Percentiles rank a stretch among this genome's conserved stretches.
These are phyloP conservation scores for Drosophila phalerata DNA, from an alignment of 2,888 invertebrate genomes.

Conservation along the genomic window DNA sequence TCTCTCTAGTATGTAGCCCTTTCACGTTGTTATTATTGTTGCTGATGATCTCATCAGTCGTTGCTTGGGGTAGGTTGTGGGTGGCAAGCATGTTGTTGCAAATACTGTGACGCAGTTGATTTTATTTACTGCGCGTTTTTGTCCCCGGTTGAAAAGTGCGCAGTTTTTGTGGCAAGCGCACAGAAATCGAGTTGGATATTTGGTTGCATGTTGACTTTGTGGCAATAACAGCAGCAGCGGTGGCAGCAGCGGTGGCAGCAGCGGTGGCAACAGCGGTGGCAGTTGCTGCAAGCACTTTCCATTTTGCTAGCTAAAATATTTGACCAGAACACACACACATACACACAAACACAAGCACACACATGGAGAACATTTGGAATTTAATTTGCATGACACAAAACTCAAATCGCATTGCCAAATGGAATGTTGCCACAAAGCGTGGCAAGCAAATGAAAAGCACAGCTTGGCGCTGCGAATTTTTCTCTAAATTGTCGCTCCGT, in stretches of 20 bases:
- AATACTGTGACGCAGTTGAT: conserved; percentile 58
- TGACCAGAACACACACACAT: conserved; percentile 46
- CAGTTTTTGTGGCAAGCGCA: conserved; percentile 29
- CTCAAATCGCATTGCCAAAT: conserved; percentile 53
- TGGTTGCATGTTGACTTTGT: conserved; percentile 44
- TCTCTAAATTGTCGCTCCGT: conserved; percentile 61
- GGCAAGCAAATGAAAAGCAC: conserved; percentile 15
- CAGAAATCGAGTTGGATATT: conserved; percentile 29
- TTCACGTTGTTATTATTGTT: neutral
- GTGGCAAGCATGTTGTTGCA: conserved; percentile 24
- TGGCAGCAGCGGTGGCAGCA: conserved; percentile 2
- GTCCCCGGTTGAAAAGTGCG: conserved; percentile 38
- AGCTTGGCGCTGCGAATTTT: conserved; percentile 55
- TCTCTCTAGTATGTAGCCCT: neutral
- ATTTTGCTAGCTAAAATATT: conserved; percentile 61
- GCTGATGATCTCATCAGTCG: conserved; percentile 37
- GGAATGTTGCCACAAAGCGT: conserved; percentile 45
- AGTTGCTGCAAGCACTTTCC: conserved; percentile 48
- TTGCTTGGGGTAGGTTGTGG: neutral
- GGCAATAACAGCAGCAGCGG: conserved; percentile 15
- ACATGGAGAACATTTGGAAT: conserved; percentile 56
- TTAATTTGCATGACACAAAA: conserved; percentile 66
- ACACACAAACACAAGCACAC: conserved; percentile 20
- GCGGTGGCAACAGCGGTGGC: conserved; percentile 1
- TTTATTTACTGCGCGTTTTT: conserved; percentile 37